Evolutionary conservation across 2,113 vertebrate species (phyloP), one percentile per base, ranked within the genome.

Genomic region (Heterotilapia buettikoferi): DNA sequence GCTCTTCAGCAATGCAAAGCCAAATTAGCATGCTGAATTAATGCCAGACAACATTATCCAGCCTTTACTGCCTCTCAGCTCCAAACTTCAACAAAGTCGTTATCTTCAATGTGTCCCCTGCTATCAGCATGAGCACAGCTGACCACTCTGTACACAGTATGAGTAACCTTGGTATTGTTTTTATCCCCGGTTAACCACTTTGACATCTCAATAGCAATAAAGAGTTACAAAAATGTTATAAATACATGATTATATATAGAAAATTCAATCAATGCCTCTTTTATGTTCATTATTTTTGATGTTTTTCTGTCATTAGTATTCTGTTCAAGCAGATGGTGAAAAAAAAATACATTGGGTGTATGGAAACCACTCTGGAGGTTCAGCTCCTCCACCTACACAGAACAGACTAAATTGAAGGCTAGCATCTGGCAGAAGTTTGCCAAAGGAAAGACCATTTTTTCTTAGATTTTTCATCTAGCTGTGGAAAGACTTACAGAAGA

Each of bases 21-120:
- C 59, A 83, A 80, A 92, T 88, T 92, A 89, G 81, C 90, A 90
- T 89, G 86, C 87, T 90, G 66, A 88, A 88, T 88, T 80, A 82
- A 90, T 91, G 83, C 89, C 59, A 88, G 84, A 90, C 56, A 24
- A 59, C 87, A 86, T 88, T 80, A 89, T 80, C 61, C 84, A 76
- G 81, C 86, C 24, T 71, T 85, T 45, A 43, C 71, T 76, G 88
- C 54, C 88, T 66, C 80, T 43, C 12, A 45, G 88, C 50, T 47
- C 78, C 71, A 88, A 81, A 83, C 84, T 82, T 80, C 47, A 24
- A 45, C 88, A 52, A 66, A 71, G 66, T 86, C 45, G 63, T 86
- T 56, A 90, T 88, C 71, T 61, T 84, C 85, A 90, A 57, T 80
- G 36, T 79, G 84, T 93, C 90, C 76, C 73, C 56, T 86, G 90